Conservation (phyloP, 2,797 vertebrate species). For the Danio kyathit region DNA sequence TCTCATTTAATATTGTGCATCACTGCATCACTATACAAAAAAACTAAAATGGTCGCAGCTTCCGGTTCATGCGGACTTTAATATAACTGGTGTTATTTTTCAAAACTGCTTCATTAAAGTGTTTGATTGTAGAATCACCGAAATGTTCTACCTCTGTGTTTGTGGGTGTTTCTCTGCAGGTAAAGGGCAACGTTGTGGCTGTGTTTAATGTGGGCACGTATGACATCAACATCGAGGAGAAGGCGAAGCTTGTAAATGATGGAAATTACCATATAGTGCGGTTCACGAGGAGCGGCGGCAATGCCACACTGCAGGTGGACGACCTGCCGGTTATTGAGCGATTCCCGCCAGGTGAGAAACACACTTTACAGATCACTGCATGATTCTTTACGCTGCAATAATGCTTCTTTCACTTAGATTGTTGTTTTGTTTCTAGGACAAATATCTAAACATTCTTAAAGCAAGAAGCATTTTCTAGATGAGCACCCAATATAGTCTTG, state of each 20-base stretch:
- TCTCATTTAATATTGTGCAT: too few relatives aligned
- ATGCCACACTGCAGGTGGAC: constrained; percentile 99
- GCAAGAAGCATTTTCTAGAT: too few relatives aligned
- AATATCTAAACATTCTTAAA: too few relatives aligned
- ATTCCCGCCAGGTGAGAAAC: constrained; percentile 95
- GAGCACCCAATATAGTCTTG: too few relatives aligned
- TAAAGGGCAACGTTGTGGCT: constrained; percentile 96
- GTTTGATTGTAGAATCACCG: not conserved
- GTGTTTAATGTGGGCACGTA: constrained; percentile 99
- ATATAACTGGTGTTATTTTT: too few relatives aligned
- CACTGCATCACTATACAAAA: too few relatives aligned
- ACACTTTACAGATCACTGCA: constrained; percentile 28
- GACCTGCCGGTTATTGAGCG: constrained; percentile 98
- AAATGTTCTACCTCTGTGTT: not conserved
- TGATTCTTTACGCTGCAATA: not conserved
- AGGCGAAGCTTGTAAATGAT: constrained; percentile 97
- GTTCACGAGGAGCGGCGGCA: constrained; percentile 98
- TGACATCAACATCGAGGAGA: constrained; percentile 98
- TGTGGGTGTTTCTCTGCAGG: constrained; percentile 75
- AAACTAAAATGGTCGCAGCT: too few relatives aligned
- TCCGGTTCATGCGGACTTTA: too few relatives aligned
- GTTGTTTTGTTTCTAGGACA: too few relatives aligned
- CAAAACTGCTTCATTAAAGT: too few relatives aligned
- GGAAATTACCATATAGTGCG: constrained; percentile 99
- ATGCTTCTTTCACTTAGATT: too few relatives aligned